Evolutionary conservation across 2,888 invertebrate genomes (phyloP), one percentile per base, ranked within the genome.

Genomic region (Andrena trimmerana): DNA sequence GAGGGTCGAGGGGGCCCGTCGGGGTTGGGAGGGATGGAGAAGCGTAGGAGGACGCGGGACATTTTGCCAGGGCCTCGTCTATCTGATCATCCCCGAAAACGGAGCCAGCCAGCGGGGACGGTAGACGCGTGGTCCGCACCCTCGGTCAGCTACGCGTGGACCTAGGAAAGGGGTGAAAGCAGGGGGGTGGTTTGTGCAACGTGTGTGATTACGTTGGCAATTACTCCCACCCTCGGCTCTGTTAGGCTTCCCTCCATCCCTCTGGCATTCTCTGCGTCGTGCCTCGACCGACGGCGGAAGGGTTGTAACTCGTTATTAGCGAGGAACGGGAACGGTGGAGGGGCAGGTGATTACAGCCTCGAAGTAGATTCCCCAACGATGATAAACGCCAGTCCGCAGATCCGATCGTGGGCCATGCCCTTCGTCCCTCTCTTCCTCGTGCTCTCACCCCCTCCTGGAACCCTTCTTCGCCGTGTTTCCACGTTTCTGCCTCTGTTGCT

Each of bases 181-280:
- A 4, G 24, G 82, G 86, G 88, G 74, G 81, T 63, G 89, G 92
- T 91, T 91, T 91, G 90, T 92, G 91, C 90, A 90, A 89, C 90
- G 91, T 92, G 91, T 92, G 92, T 92, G 92, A 92, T 92, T 93
- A 92, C 92, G 92, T 92, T 92, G 91, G 93, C 92, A 93, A 93
- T 93, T 93, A 93, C 93, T 91, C 90, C 92, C 90, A 89, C 90
- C 86, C 88, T 62, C 27, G 68, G 67, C 75, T 79, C 70, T 69
- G 80, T 79, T 81, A 86, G 84, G 86, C 67, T 79, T 81, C 83
- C 85, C 85, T 85, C 86, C n/a, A 79, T 66, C 75, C 29, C 80
- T 74, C 36, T 24, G 69, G 42, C 63, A 54, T 81, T 75, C 81
- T 72, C 74, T 31, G 54, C 71, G 73, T 70, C 77, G 68, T 42